Base-by-base conservation (phyloP, 2,113 vertebrate genomes). In the Tapirus terrestris region DNA sequence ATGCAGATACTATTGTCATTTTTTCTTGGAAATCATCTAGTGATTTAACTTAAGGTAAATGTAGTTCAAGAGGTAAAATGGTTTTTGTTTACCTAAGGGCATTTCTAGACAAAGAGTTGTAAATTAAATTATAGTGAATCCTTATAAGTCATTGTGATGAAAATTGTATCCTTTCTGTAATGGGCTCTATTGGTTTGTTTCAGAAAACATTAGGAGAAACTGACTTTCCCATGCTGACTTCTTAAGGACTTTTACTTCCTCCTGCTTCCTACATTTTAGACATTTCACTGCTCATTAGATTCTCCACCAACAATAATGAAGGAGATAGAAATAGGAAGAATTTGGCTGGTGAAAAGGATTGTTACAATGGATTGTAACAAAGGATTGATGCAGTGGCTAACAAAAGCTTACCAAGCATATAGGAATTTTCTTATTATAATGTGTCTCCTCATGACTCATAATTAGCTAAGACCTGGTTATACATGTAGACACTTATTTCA, bases 351-450 rank as follows among this genome's bases (percentile, higher is more conserved):
- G 36, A 73, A 77, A 93, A 92, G 25, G 48, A 89, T 51, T 89
- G 87, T 95, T 81, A 94, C 23, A 68, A 58, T 95, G 72, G 95
- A n/a, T n/a, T n/a, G n/a, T n/a, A n/a, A n/a, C n/a, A n/a, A n/a
- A n/a, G n/a, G n/a, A n/a, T 83, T 81, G 79, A 97, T 92, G 82
- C 3, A 73, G 68, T 53, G 39, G 5, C n/a, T 96, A 92, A 85
- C 29, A 67, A 96, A 92, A 97, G 43, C 72, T 89, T 60, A 43
- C 20, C n/a, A 77, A 29, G 16, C 53, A 56, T 61, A 89, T 56
- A 70, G 39, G n/a, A 86, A 93, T 85, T 89, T 96, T 91, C 61
- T 86, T 94, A 95, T 96, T 95, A 60, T 60, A 89, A 39, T 39
- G 89, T 82, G 21, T 88, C 25, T 92, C 33, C 48, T 85, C 43